Percentiles rank a stretch among this genome's conserved stretches.
phyloP scores from a whole-genome alignment of 1,140 invertebrate species.

The Drosophila ohnishii region DNA sequence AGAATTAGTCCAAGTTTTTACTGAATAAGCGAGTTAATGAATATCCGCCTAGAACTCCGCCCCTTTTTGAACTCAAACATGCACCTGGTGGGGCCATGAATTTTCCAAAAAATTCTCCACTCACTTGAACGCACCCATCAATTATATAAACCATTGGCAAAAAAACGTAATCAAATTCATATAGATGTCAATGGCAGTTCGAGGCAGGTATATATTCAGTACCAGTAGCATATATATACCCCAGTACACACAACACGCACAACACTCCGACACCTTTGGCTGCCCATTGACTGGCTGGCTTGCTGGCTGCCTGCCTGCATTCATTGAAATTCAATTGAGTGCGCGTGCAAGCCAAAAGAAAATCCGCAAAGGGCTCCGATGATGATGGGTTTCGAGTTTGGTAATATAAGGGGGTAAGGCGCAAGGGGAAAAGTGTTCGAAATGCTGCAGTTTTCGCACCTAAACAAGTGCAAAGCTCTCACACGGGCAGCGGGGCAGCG shows the following conservation, averaged over 20 bases:
- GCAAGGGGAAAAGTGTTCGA: background rate
- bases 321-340: constrained; percentile 78
- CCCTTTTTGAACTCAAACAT: constrained; percentile 7
- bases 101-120: constrained; percentile 15
- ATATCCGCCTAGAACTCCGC: constrained; percentile 3
- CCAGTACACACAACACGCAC: constrained; percentile 36
- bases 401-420: background rate
- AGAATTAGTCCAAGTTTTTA: background rate
- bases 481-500: constrained; percentile 29
- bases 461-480: constrained; percentile 65
- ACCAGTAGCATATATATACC: background rate
- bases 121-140: constrained; percentile 10
- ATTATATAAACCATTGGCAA: constrained; percentile 37
- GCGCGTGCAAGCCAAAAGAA: constrained; percentile 55
- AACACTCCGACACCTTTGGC: constrained; percentile 53
- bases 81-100: constrained; percentile 9
- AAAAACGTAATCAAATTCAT: constrained; percentile 71
- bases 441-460: constrained; percentile 55
- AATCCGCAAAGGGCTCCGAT: constrained; percentile 39
- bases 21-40: constrained; percentile 21
- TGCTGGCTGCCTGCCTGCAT: constrained; percentile 37
- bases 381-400: constrained; percentile 18
- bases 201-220: background rate
- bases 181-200: constrained; percentile 65
- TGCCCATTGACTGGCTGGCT: constrained; percentile 47